Conservation (phyloP, 2,888 invertebrate species). For the Drosophila neonasuta region DNA sequence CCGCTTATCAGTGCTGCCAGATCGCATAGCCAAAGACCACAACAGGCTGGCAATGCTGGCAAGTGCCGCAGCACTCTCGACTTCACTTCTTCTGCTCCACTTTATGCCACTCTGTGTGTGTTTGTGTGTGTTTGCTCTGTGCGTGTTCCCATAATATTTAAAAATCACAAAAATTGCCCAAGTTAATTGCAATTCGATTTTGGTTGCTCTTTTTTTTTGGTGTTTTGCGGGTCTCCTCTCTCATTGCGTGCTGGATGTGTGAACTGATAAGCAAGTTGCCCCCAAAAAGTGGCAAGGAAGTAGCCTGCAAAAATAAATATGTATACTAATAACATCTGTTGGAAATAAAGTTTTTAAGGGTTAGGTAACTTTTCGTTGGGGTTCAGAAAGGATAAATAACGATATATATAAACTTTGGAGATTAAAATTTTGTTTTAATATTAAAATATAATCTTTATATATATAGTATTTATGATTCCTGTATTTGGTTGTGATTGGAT, state of each 20-base stretch:
- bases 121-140: conserved; percentile 50
- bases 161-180: conserved; percentile 69
- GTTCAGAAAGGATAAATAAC: too few species aligned
- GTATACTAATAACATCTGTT: conserved; percentile 9
- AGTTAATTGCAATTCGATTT: conserved; percentile 71
- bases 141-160: conserved; percentile 78
- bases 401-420: too few species aligned
- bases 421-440: too few species aligned
- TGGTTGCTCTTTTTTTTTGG: conserved; percentile 16
- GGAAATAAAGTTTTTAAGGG: background rate
- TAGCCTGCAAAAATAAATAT: conserved; percentile 1
- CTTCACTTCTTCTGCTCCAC: conserved; percentile 5
- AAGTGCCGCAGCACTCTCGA: conserved; percentile 43
- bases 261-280: conserved; percentile 52
- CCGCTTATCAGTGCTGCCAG: conserved; percentile 66
- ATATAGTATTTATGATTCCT: too few species aligned
- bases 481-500: too few species aligned
- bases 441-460: too few species aligned
- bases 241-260: conserved; percentile 63
- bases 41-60: conserved; percentile 44
- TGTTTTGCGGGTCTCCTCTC: conserved; percentile 5
- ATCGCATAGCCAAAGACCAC: conserved; percentile 27
- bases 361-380: background rate
- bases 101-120: conserved; percentile 6
- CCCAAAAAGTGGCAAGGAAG: conserved; percentile 12